A percentile compares a stretch with the other conserved stretches of the same genome.
Evolutionary conservation across 2,113 vertebrate genomes (phyloP).

Genomic region (Equus quagga): DNA sequence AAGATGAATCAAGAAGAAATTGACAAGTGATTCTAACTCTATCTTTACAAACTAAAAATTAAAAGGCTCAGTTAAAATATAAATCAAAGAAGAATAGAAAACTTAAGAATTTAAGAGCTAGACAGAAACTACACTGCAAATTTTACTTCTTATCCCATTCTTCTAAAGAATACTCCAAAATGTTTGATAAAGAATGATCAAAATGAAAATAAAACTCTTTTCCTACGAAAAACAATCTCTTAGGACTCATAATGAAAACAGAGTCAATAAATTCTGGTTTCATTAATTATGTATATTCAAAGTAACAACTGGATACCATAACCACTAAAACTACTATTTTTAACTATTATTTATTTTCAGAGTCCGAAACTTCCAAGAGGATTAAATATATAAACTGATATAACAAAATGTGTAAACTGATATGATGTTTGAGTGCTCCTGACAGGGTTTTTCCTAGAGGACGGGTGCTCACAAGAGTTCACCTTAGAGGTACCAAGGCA

Average conservation of each 20-base stretch:
- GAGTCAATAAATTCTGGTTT: conserved; percentile 45
- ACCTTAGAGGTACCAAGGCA: background rate
- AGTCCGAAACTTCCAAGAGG: background rate
- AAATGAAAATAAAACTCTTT: conserved; percentile 65
- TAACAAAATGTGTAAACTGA: background rate
- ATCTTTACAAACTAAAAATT: conserved; percentile 57
- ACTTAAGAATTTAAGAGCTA: conserved; percentile 45
- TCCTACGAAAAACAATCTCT: conserved; percentile 41
- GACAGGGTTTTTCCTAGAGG: background rate
- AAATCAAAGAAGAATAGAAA: conserved; percentile 2
- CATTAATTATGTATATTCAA: background rate
- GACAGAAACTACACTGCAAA: conserved; percentile 18
- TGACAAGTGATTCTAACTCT: conserved; percentile 41
- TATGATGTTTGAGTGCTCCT: background rate
- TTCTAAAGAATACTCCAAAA: conserved; percentile 34
- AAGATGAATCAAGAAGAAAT: conserved; percentile 59
- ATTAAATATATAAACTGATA: background rate
- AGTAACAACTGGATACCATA: conserved; percentile 6
- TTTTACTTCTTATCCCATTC: conserved; percentile 30
- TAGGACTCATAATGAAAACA: conserved; percentile 3
- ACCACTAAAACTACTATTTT: conserved; percentile 28
- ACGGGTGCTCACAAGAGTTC: background rate
- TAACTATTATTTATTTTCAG: conserved; percentile 50
- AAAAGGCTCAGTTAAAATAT: conserved; percentile 50
- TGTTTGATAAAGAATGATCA: background rate